These are phyloP conservation scores for Isichthys henryi DNA, from an alignment of 2,113 vertebrate species.

Conservation along the genomic window DNA sequence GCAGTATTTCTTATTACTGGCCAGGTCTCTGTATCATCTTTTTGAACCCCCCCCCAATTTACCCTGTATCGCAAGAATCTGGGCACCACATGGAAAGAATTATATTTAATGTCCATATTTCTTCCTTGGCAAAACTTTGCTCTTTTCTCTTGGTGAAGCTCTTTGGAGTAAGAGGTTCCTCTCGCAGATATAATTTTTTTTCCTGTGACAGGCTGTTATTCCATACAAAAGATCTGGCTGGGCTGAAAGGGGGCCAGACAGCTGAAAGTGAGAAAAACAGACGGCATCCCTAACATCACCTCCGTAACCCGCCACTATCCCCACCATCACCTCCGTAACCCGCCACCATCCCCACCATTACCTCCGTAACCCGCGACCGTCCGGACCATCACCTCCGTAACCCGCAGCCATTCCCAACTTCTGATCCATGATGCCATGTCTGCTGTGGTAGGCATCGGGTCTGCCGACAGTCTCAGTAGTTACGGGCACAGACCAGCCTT, in stretches of 20 bases:
- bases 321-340: neutral
- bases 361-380: neutral
- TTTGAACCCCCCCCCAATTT: neutral
- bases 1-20: neutral
- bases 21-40: neutral
- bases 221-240: neutral
- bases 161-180: constrained; percentile 4
- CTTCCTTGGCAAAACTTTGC: neutral
- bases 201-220: neutral
- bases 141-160: neutral
- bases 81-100: constrained; percentile 14
- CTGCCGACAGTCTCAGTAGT: too few species aligned
- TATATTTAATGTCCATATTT: constrained; percentile 15
- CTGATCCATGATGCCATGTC: neutral
- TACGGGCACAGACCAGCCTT: neutral
- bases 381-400: neutral
- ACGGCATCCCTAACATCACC: neutral
- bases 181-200: neutral
- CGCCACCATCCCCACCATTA: neutral
- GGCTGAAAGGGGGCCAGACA: neutral
- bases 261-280: neutral
- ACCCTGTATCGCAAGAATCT: constrained; percentile 11
- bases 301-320: neutral
- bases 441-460: neutral
- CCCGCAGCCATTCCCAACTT: neutral